Evolutionary conservation across 1,140 invertebrate species (phyloP).

Genomic region (Cylas formicarius): DNA sequence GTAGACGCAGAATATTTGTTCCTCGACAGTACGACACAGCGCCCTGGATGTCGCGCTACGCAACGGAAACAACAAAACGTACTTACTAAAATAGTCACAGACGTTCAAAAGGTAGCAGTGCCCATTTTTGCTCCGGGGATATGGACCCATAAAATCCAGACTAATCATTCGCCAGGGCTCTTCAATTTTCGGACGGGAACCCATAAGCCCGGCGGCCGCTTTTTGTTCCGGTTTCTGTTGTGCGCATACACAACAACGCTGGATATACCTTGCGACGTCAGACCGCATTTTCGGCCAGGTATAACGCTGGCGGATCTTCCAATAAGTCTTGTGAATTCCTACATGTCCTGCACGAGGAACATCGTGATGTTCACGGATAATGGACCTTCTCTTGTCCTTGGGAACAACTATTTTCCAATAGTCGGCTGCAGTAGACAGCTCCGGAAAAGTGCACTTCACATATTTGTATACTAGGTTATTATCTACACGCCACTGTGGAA

Average conservation of each 20-base stretch:
- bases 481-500: constrained; percentile 3
- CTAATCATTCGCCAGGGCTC: too few relatives aligned
- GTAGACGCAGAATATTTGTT: constrained; percentile 11
- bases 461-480: constrained; percentile 4
- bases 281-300: constrained; percentile 8
- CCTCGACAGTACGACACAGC: constrained; percentile 2
- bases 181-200: too few relatives aligned
- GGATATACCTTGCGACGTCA: constrained; percentile 3
- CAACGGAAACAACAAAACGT: constrained; percentile 9
- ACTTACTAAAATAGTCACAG: constrained; percentile 16
- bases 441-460: constrained; percentile 2
- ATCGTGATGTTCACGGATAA: constrained; percentile 4
- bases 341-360: constrained; percentile 1
- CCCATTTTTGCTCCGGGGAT: too few relatives aligned
- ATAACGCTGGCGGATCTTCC: background rate
- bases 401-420: constrained; percentile 11
- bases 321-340: constrained; percentile 9
- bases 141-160: too few relatives aligned
- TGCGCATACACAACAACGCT: background rate
- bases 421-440: constrained; percentile 1
- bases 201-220: constrained; percentile 1
- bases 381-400: background rate
- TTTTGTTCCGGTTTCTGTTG: constrained; percentile 5
- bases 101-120: too few relatives aligned
- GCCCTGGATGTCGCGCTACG: constrained; percentile 5